Base-by-base conservation (phyloP, 2,888 invertebrate genomes). In the Lochmaea crataegi region DNA sequence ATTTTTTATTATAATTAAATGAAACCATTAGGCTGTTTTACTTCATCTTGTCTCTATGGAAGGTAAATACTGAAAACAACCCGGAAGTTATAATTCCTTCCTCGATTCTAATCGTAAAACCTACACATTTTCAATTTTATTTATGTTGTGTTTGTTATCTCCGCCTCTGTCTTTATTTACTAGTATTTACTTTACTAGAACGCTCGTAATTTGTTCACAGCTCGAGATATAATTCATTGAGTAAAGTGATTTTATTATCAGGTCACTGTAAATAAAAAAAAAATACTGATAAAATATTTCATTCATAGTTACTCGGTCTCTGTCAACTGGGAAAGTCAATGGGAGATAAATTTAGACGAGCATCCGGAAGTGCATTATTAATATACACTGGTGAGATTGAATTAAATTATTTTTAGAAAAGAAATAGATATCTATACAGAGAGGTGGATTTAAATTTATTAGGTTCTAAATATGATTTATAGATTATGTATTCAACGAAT, bases 281-380 rank as follows among this genome's bases (percentile, higher is more conserved):
- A 51, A 38, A 56, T 65, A 56, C 41, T 65, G 65, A 65, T 65
- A 65, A 65, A 45, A 65, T 65, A 56, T 51, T 65, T 65, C 65
- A 65, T 65, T 65, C 65, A 56, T 64, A 22, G 22, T 64, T 16
- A 16, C 32, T 38, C 32, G 9, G 32, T 38, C 32, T 18, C 41
- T 42, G 41, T 41, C 16, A 18, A 16, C 63, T 41, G 1, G n/a
- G n/a, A 45, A 11, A 63, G 16, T 63, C 48, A 64, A 48, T 64
- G 42, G 12, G 16, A 42, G 42, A 64, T 64, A 64, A 64, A 64
- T 64, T 64, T 45, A 63, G 38, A 63, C 9, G 1, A 63, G 16
- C 11, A 11, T 42, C 42, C 63, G 38, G 42, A 63, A 38, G 41
- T 63, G 4, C 10, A 63, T 41, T 32, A 42, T 41, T 18, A n/a